Conservation (phyloP, 2,113 vertebrate species). For the Sialia sialis region DNA sequence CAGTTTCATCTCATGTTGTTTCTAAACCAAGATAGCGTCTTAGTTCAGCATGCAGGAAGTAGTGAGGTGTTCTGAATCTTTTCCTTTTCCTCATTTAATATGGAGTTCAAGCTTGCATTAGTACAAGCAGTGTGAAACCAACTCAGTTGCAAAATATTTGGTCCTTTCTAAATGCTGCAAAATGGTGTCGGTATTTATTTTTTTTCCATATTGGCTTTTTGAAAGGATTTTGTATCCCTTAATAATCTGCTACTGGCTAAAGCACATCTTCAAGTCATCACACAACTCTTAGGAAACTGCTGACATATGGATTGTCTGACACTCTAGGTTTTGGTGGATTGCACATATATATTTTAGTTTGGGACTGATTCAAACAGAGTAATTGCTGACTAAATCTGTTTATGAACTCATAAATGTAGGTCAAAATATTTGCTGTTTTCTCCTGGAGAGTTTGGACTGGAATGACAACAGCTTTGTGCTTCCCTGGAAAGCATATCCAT, state of each 20-base stretch:
- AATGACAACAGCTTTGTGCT: not conserved
- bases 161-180: not conserved
- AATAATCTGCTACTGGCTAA: not conserved
- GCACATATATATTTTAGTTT: not conserved
- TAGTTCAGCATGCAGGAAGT: not conserved
- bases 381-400: not conserved
- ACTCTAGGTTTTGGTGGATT: not conserved
- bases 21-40: not conserved
- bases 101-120: not conserved
- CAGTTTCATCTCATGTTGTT: not conserved
- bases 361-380: not conserved
- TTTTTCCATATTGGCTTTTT: not conserved
- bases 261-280: not conserved
- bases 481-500: not conserved
- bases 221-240: not conserved
- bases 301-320: not conserved
- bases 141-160: not conserved
- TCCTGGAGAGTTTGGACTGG: not conserved
- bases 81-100: not conserved
- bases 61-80: not conserved
- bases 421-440: not conserved
- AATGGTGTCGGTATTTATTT: not conserved
- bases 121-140: accelerated
- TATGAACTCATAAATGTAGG: not conserved
- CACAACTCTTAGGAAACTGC: not conserved